Conservation (phyloP, 2,797 vertebrate genomes). For the Xyrichtys novacula region DNA sequence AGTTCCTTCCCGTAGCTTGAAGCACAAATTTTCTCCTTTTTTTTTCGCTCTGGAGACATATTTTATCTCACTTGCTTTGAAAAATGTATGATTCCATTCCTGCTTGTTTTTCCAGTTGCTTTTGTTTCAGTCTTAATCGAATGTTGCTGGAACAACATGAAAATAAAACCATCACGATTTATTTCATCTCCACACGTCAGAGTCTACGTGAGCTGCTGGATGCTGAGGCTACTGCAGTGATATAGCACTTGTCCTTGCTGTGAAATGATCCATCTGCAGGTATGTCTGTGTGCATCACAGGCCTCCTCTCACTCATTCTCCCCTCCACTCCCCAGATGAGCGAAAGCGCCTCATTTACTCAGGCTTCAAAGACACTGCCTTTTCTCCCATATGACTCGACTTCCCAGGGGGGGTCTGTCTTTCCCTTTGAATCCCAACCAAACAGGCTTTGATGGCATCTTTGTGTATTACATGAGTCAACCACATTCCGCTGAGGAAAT, state of each 20-base stretch:
- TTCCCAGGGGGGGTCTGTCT: slow-evolving; percentile 74
- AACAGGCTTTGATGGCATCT: slow-evolving; percentile 81
- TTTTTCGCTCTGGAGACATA: neutral
- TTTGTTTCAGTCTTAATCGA: slow-evolving; percentile 17
- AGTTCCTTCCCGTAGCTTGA: neutral
- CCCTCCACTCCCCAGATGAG: slow-evolving; percentile 72
- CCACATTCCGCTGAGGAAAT: slow-evolving; percentile 68
- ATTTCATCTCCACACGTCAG: slow-evolving; percentile 34
- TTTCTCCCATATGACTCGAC: slow-evolving; percentile 75
- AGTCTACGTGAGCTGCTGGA: slow-evolving; percentile 47
- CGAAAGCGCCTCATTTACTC: slow-evolving; percentile 81
- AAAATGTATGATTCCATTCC: slow-evolving; percentile 15
- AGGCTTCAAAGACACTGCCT: slow-evolving; percentile 80
- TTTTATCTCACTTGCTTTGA: slow-evolving; percentile 7
- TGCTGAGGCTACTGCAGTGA: slow-evolving; percentile 57
- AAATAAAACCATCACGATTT: slow-evolving; percentile 28
- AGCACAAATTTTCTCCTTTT: neutral
- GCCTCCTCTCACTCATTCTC: slow-evolving; percentile 67
- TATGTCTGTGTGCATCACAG: slow-evolving; percentile 71
- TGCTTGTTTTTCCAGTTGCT: slow-evolving; percentile 8
- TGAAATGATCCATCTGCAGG: slow-evolving; percentile 81
- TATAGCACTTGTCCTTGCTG: slow-evolving; percentile 75
- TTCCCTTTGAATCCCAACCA: slow-evolving; percentile 80
- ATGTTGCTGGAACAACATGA: slow-evolving; percentile 26
- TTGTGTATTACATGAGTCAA: slow-evolving; percentile 77